Conservation (phyloP, 1,140 invertebrate genomes). For the Cryptotermes secundus region DNA sequence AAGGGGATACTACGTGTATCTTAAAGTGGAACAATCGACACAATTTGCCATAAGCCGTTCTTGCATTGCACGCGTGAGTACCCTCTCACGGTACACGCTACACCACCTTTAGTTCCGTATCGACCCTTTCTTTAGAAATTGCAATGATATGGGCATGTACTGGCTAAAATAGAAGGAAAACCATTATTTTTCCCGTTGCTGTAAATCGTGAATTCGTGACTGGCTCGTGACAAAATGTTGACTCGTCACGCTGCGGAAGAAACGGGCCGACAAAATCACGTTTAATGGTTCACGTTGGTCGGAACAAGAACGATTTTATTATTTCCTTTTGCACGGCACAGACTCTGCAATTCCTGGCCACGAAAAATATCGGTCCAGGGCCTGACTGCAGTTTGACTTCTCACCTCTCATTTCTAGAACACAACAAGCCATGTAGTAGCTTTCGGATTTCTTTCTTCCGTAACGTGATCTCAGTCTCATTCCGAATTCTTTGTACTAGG, state of each 20-base stretch:
- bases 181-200: conserved; percentile 16
- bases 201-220: conserved; percentile 18
- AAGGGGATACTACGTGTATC: too few relatives aligned
- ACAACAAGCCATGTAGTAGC: background rate
- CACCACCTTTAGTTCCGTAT: background rate
- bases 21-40: background rate
- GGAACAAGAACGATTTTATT: background rate
- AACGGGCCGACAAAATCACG: conserved; percentile 6
- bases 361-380: background rate
- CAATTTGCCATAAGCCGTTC: background rate
- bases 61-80: background rate
- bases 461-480: too few relatives aligned
- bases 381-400: background rate
- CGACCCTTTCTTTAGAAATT: conserved; percentile 11
- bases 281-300: background rate
- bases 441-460: too few relatives aligned
- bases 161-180: background rate
- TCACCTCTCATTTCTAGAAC: background rate
- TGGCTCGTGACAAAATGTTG: conserved; percentile 11
- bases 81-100: background rate
- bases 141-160: background rate
- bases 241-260: conserved; percentile 12
- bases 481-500: too few relatives aligned
- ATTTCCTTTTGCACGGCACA: background rate
- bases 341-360: background rate